Conservation (phyloP, 2,888 invertebrate genomes). For the Drosophila siamana region DNA sequence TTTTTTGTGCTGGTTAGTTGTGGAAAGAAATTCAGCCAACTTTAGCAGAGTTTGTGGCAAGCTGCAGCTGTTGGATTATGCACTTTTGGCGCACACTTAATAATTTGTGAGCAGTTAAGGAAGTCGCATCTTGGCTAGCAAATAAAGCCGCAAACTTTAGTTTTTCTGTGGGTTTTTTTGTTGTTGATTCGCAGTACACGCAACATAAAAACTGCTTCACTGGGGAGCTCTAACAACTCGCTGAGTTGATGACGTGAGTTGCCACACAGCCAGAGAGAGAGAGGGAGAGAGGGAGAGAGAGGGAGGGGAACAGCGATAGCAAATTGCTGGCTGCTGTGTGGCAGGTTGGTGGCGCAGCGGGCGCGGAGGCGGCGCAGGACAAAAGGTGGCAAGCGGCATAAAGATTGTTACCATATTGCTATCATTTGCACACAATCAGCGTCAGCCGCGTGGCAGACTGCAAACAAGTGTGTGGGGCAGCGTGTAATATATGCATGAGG, state of each 20-base stretch:
- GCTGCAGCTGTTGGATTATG: not conserved
- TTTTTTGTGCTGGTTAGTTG: not conserved
- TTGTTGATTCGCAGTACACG: not conserved
- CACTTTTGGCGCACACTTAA: not conserved
- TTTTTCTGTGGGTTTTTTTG: too few species aligned
- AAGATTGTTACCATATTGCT: slow-evolving; percentile 81
- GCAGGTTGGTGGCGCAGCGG: not conserved
- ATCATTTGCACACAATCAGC: slow-evolving; percentile 81
- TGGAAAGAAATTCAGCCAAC: not conserved
- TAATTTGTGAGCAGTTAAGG: too few species aligned
- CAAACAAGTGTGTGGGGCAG: slow-evolving; percentile 7
- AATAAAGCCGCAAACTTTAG: too few species aligned
- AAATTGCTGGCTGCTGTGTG: slow-evolving; percentile 26
- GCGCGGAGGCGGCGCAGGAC: not conserved
- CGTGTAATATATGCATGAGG: slow-evolving; percentile 48
- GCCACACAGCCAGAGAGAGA: not conserved
- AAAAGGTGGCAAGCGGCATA: slow-evolving; percentile 49
- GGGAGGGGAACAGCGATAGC: too few species aligned
- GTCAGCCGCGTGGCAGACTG: slow-evolving; percentile 48
- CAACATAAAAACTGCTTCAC: slow-evolving; percentile 2
- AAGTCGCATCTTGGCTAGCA: too few species aligned
- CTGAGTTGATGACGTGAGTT: not conserved
- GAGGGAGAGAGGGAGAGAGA: too few species aligned
- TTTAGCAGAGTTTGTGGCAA: not conserved
- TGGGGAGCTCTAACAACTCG: not conserved